Base-by-base conservation (phyloP, 2,888 invertebrate genomes). In the Mellilla xanthometata region DNA sequence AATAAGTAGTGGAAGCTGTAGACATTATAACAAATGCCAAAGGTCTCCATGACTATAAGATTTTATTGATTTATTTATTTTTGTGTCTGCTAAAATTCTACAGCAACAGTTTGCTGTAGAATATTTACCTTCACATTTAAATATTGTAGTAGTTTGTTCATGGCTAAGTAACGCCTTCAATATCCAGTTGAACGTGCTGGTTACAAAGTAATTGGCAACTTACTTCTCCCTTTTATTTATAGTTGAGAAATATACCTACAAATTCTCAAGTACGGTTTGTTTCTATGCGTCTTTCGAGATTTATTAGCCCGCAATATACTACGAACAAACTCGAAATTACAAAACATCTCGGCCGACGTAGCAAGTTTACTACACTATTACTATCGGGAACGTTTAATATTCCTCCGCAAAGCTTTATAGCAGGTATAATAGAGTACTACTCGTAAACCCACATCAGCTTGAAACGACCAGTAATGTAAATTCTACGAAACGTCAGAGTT, bases 401-500 rank as follows among this genome's bases (percentile, higher is more conserved):
- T 47, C 44, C 28, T 35, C 40, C 33, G 28, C 49, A 39, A 36
- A 48, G 49, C 32, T 49, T 46, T 44, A 51, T 41, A 26, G 39
- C 46, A 46, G 41, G 42, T 49, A 44, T 46, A 41, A 62, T 60
- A 60, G 59, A 65, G 61, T 60, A 57, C 53, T 52, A 58, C 60
- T 52, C 50, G 48, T 52, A 54, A 50, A 50, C 44, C 44, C 42
- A 51, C 34, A 39, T 50, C 36, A 55, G 49, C 59, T 58, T 59
- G 46, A 54, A 65, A 60, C 62, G 55, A 54, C 51, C 55, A 55
- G 57, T 61, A 58, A 61, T 60, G 56, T 54, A 39, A 53, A 42
- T 75, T 72, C 75, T 60, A 39, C 60, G 77, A 74, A 78, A 49
- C 41, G 47, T 38, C 41, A 59, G 48, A 65, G 68, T 66, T 67